Evolutionary conservation across 2,888 invertebrate species (phyloP).

Genomic region (Mimumesa dahlbomi): DNA sequence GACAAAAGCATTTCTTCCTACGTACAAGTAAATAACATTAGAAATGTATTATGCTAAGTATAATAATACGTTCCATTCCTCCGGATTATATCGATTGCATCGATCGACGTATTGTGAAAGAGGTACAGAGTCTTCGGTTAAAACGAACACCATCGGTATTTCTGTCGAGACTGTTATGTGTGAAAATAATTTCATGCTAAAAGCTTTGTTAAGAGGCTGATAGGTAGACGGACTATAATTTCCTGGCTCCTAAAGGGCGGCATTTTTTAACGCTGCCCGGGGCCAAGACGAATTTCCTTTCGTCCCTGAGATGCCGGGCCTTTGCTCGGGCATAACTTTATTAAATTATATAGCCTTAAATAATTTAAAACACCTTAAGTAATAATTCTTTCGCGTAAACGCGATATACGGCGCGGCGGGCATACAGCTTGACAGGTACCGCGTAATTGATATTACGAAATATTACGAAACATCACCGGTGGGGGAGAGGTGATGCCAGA

Average conservation of each 20-base stretch:
- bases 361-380: slow-evolving; percentile 53
- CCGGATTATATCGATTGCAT: background rate
- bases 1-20: too few relatives aligned
- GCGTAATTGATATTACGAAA: slow-evolving; percentile 65
- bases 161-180: background rate
- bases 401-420: slow-evolving; percentile 20
- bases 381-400: slow-evolving; percentile 47
- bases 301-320: slow-evolving; percentile 24
- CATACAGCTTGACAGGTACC: slow-evolving; percentile 55
- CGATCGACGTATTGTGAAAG: too few relatives aligned
- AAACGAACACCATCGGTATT: too few relatives aligned
- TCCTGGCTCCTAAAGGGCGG: slow-evolving; percentile 30
- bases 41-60: too few relatives aligned
- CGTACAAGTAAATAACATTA: too few relatives aligned
- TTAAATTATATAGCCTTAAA: slow-evolving; percentile 58
- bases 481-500: slow-evolving; percentile 4
- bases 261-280: slow-evolving; percentile 26
- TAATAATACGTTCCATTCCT: too few relatives aligned
- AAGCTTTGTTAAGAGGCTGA: slow-evolving; percentile 23
- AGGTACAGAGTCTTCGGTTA: too few relatives aligned
- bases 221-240: slow-evolving; percentile 31
- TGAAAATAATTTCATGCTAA: slow-evolving; percentile 37
- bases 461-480: slow-evolving; percentile 46
- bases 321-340: slow-evolving; percentile 41
- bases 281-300: slow-evolving; percentile 20